phyloP scores from a whole-genome alignment of 2,113 vertebrate genomes.

The Sialia sialis region DNA sequence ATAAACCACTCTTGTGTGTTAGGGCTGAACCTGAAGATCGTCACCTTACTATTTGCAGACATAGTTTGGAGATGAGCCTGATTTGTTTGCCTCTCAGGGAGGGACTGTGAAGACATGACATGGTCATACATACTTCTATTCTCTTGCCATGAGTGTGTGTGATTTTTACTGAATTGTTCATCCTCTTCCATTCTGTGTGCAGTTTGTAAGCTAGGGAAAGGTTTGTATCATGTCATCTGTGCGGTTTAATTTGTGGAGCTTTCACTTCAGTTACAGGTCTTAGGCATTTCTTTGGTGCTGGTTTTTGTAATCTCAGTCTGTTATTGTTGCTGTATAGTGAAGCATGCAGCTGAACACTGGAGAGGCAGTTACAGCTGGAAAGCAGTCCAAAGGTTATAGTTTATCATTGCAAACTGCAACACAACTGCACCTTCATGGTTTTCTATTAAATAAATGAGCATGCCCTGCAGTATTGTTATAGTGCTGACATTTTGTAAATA shows the following conservation, averaged over 20 bases:
- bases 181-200: not conserved
- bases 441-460: not conserved
- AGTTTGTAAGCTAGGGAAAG: not conserved
- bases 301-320: not conserved
- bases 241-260: not conserved
- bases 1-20: not conserved
- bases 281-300: not conserved
- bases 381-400: not conserved
- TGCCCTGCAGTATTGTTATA: not conserved
- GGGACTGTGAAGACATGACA: not conserved
- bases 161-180: not conserved
- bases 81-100: not conserved
- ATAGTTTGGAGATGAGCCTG: not conserved
- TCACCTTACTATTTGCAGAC: not conserved
- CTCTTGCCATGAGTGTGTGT: not conserved
- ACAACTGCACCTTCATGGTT: not conserved
- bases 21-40: not conserved
- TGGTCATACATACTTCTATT: not conserved
- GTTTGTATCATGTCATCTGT: not conserved
- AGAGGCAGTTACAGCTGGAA: not conserved
- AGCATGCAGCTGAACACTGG: not conserved
- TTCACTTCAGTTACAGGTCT: not conserved
- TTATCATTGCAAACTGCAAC: not conserved
- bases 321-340: not conserved
- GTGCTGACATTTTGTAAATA: not conserved